These are phyloP conservation scores for Ligdia adustata DNA, from an alignment of 2,888 invertebrate genomes.

Conservation along the genomic window DNA sequence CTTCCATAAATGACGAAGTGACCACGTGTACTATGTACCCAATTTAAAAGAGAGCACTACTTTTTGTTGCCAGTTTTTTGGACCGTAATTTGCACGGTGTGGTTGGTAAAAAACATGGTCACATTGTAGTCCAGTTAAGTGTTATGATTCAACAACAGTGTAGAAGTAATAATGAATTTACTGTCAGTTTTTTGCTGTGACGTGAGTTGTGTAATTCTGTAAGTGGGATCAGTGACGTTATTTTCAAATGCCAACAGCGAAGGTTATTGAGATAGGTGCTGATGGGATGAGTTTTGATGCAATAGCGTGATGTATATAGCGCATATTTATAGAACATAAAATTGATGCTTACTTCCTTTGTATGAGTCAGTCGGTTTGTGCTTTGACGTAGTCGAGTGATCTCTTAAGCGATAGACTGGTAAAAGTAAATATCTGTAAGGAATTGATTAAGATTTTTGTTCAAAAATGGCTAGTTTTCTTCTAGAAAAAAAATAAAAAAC, in stretches of 20 bases:
- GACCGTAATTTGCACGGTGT: conserved; percentile 39
- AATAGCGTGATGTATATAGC: no score
- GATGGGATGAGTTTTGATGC: not conserved
- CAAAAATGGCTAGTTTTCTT: no score
- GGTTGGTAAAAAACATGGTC: conserved; percentile 43
- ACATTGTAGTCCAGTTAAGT: conserved; percentile 29
- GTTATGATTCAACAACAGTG: conserved; percentile 44
- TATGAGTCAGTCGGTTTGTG: no score
- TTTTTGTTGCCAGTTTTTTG: conserved; percentile 48
- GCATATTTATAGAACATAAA: no score
- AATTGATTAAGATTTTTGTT: no score
- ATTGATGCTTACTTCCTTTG: no score
- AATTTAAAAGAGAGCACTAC: conserved; percentile 66
- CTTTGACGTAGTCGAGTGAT: no score
- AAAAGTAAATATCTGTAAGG: no score
- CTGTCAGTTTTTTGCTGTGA: conserved; percentile 22
- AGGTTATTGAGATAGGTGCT: no score
- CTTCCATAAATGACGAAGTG: conserved; percentile 61
- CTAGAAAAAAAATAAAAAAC: no score
- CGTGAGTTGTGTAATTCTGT: conserved; percentile 12
- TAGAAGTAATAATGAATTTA: conserved; percentile 21
- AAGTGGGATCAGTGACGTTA: not conserved
- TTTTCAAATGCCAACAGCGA: conserved; percentile 1
- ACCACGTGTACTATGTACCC: conserved; percentile 54
- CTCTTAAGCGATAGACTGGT: no score